Conservation (phyloP, 2,113 vertebrate species). For the Crotalus viridis region DNA sequence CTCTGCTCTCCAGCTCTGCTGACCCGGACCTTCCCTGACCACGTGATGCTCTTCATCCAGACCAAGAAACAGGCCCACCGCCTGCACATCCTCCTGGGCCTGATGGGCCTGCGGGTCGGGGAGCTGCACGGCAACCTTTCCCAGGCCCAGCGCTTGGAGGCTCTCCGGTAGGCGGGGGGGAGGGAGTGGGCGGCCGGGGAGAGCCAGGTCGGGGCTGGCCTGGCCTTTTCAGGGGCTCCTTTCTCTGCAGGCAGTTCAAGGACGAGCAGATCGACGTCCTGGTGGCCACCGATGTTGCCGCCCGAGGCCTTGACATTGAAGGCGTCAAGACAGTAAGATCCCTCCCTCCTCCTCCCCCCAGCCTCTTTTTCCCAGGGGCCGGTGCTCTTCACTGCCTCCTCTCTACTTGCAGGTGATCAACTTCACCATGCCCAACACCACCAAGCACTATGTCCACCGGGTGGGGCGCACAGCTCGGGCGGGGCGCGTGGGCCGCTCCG, state of each 20-base stretch:
- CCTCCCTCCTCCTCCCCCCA: background rate
- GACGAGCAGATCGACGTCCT: conserved; percentile 97
- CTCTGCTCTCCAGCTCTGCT: conserved; percentile 78
- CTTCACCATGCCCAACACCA: conserved; percentile 96
- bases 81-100: conserved; percentile 92
- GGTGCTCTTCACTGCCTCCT: background rate
- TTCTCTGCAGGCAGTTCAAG: conserved; percentile 85
- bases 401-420: conserved; percentile 85
- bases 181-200: fast-evolving
- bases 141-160: conserved; percentile 91
- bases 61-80: conserved; percentile 98
- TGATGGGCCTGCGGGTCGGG: conserved; percentile 90
- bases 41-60: conserved; percentile 97
- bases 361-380: background rate
- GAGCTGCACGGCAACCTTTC: conserved; percentile 96
- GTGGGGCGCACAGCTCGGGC: conserved; percentile 93
- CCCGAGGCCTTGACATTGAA: conserved; percentile 92
- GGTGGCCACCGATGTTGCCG: conserved; percentile 96
- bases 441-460: conserved; percentile 94
- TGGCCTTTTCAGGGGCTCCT: background rate
- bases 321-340: conserved; percentile 92
- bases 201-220: fast-evolving
- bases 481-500: conserved; percentile 86
- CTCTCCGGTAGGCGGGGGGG: conserved; percentile 76
- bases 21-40: conserved; percentile 91